phyloP scores from a whole-genome alignment of 2,888 invertebrate genomes.

The Clistopyga incitator region DNA sequence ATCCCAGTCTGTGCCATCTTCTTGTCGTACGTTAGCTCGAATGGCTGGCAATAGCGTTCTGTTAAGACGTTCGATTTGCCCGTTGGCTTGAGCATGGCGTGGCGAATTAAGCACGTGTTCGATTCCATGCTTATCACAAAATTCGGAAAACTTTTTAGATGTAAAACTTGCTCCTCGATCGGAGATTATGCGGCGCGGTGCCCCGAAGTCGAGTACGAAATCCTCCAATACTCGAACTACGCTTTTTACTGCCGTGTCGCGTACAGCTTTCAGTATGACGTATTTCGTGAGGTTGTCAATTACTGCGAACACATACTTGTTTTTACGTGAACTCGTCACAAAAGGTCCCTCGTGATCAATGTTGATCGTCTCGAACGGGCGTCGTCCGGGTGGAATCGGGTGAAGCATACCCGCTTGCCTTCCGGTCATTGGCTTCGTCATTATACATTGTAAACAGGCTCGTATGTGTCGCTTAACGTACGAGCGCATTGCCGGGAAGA shows the following conservation, averaged over 20 bases:
- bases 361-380: slow-evolving; percentile 70
- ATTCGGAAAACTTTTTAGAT: slow-evolving; percentile 17
- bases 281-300: slow-evolving; percentile 69
- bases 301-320: slow-evolving; percentile 67
- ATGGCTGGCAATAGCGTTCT: slow-evolving; percentile 57
- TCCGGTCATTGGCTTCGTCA: slow-evolving; percentile 66
- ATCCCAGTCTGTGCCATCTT: slow-evolving; percentile 38
- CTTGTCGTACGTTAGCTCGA: slow-evolving; percentile 2
- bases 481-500: slow-evolving; percentile 67
- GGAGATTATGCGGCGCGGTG: slow-evolving; percentile 47
- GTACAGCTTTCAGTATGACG: neutral
- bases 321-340: slow-evolving; percentile 46
- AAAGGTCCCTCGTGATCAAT: slow-evolving; percentile 71
- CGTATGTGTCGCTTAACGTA: slow-evolving; percentile 69
- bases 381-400: slow-evolving; percentile 69
- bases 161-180: slow-evolving; percentile 66
- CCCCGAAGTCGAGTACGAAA: slow-evolving; percentile 1
- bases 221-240: slow-evolving; percentile 1
- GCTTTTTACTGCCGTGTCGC: slow-evolving; percentile 1
- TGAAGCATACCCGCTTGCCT: slow-evolving; percentile 68
- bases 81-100: slow-evolving; percentile 66
- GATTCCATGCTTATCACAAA: slow-evolving; percentile 43
- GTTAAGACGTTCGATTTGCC: slow-evolving; percentile 59
- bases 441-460: slow-evolving; percentile 70
- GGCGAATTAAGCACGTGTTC: slow-evolving; percentile 61